phyloP scores from a whole-genome alignment of 30 jellyfish, hydroid and myxozoan species.

The Catostylus mosaicus region DNA sequence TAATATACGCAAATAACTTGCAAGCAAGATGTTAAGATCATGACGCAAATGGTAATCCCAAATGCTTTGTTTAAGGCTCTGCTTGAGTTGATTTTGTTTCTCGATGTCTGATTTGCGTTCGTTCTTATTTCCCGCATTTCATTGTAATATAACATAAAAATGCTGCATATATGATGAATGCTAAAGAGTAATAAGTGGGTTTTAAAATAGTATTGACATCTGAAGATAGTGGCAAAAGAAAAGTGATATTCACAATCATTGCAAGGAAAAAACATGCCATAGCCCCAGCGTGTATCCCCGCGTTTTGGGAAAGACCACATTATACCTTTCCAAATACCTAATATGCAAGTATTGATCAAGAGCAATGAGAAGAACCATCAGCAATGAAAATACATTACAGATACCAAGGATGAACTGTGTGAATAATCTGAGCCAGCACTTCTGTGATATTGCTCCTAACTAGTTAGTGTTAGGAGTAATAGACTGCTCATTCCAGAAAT shows the following conservation, averaged over 20 bases:
- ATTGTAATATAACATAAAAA: background rate
- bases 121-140: background rate
- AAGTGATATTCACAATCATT: no score
- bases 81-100: background rate
- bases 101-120: background rate
- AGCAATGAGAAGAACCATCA: slow-evolving; percentile 7
- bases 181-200: background rate
- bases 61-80: background rate
- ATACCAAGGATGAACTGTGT: background rate
- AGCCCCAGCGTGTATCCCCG: no score
- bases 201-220: background rate
- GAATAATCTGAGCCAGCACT: background rate
- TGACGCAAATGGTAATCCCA: background rate
- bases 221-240: no score
- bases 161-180: background rate
- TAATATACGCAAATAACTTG: background rate
- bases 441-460: background rate
- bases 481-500: background rate
- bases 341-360: slow-evolving; percentile 1
- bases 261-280: no score
- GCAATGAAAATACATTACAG: background rate
- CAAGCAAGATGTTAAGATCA: background rate
- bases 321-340: background rate
- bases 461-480: background rate
- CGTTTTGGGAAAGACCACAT: background rate